Evolutionary conservation across 1,140 invertebrate genomes (phyloP), one percentile per base, ranked within the genome.

Genomic region (Cydia fagiglandana): DNA sequence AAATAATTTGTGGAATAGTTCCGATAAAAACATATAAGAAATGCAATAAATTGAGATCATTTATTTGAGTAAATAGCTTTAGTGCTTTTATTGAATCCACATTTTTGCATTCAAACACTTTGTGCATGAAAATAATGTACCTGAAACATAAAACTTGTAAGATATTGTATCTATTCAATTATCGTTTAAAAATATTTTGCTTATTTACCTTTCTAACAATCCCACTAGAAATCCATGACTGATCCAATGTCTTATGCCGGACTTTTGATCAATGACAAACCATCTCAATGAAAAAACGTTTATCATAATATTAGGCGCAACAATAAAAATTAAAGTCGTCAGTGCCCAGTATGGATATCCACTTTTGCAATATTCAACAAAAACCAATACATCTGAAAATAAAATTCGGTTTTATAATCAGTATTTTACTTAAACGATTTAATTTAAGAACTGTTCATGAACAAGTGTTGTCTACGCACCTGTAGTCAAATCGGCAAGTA

Each of bases 211-310:
- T 84, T 92, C 87, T 75, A 92, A 79, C 77, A 91, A 83, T 76
- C 91, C 91, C 75, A 88, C 84, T 30, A 93, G 84, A 74, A 77
- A 88, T 38, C 86, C 83, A 81, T 93, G 91, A 56, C 85, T 90
- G 45, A 91, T 85, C 88, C 90, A 93, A 74, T 90, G 86, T 34
- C 83, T 85, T 73, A 89, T 74, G 73, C 77, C 86, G 73, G 80
- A 78, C 79, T 89, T 86, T 74, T 86, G 78, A 80, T 93, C 91
- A 75, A 78, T 88, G 70, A 88, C 75, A 79, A 84, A 86, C 91
- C 91, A 93, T 85, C 89, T 84, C 75, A 91, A 80, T 17, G 91
- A 93, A 83, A 93, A 93, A 78, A 88, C 86, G 83, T 93, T 91
- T 64, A 89, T 88, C 70, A 91, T 81, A 78, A 91, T 80, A 81